Evolutionary conservation across 2,797 vertebrate genomes (phyloP).

Genomic region (Tinamus major): DNA sequence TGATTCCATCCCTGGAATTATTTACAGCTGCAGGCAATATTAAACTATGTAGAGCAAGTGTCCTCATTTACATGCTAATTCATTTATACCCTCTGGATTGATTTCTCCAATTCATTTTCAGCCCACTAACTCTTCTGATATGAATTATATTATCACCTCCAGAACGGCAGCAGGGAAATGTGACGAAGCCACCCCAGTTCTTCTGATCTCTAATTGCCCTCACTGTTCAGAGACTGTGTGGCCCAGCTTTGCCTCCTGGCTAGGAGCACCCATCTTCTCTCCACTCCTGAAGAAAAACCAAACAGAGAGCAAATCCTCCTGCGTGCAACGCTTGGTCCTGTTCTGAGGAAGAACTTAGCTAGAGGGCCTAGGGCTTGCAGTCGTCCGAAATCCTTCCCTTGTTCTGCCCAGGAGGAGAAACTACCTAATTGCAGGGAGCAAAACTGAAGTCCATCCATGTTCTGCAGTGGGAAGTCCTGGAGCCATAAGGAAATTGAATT

Average conservation of each 20-base stretch:
- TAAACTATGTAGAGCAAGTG: constrained; percentile 96
- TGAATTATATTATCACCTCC: constrained; percentile 80
- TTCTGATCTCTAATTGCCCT: constrained; percentile 69
- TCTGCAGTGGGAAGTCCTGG: background rate
- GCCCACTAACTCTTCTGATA: constrained; percentile 82
- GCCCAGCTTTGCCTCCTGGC: constrained; percentile 31
- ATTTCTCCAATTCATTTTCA: constrained; percentile 96
- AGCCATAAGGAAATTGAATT: constrained; percentile 20
- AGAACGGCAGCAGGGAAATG: constrained; percentile 73
- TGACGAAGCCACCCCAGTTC: constrained; percentile 63
- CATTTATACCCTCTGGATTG: constrained; percentile 94
- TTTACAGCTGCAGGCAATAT: constrained; percentile 93
- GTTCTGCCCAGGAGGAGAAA: constrained; percentile 14
- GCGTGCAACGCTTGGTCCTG: accelerated
- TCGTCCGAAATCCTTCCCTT: constrained; percentile 18
- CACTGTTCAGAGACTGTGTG: background rate
- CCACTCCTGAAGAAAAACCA: constrained; percentile 18
- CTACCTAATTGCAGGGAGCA: constrained; percentile 6
- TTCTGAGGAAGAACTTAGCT: background rate
- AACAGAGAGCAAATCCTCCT: accelerated
- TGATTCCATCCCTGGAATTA: constrained; percentile 81
- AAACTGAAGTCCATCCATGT: background rate
- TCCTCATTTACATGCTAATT: constrained; percentile 99
- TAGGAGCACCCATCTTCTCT: constrained; percentile 34
- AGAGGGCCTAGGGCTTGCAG: background rate